These are phyloP conservation scores for Megaceryle torquata DNA, from an alignment of 2,113 vertebrate species.

Conservation along the genomic window DNA sequence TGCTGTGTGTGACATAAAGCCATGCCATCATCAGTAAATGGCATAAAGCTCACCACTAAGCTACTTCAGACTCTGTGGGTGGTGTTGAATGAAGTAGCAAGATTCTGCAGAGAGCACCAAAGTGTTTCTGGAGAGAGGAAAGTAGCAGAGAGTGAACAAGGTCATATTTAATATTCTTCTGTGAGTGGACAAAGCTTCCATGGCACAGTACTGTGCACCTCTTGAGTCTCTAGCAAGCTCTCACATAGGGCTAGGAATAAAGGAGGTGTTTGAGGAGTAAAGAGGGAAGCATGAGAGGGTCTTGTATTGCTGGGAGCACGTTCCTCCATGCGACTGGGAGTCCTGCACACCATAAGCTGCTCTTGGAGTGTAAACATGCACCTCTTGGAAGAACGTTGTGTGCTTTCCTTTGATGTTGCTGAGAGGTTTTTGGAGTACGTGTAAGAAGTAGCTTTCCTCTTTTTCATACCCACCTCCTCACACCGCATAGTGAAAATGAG, in stretches of 20 bases:
- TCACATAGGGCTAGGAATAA: neutral
- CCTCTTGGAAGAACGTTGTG: neutral
- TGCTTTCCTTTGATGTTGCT: conserved; percentile 52
- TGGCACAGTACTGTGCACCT: neutral
- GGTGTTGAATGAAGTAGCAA: conserved; percentile 28
- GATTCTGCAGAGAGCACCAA: neutral
- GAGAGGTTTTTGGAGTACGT: conserved; percentile 1
- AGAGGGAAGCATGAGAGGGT: neutral
- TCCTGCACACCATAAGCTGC: neutral
- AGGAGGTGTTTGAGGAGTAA: conserved; percentile 22
- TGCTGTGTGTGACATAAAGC: conserved; percentile 56
- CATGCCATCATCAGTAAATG: conserved; percentile 26
- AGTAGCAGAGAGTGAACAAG: neutral
- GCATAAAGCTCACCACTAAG: conserved; percentile 44
- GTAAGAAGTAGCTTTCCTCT: conserved; percentile 5
- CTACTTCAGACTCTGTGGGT: conserved; percentile 49
- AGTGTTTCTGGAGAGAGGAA: conserved; percentile 4
- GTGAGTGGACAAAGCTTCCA: neutral
- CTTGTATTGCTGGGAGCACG: neutral
- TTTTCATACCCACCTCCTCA: conserved; percentile 24
- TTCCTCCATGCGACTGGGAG: neutral
- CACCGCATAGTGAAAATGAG: neutral
- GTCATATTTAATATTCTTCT: conserved; percentile 11
- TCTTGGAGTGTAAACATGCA: conserved; percentile 49
- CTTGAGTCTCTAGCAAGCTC: conserved; percentile 4